phyloP scores from a whole-genome alignment of 2,888 invertebrate species.

The Candidula unifasciata region DNA sequence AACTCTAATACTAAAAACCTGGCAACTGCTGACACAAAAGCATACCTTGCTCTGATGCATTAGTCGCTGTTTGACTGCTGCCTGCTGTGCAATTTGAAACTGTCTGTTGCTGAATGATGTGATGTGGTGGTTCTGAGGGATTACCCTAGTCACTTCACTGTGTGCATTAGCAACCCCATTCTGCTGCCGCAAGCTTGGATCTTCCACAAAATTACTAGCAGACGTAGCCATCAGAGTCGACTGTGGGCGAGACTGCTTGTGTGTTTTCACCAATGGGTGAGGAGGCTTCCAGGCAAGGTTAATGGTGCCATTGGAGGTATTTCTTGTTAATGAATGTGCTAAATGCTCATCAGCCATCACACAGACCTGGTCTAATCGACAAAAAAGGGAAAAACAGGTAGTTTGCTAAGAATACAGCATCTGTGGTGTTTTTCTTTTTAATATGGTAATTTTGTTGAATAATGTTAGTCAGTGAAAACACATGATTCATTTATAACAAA shows the following conservation, averaged over 20 bases:
- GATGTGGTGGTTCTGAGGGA: slow-evolving; percentile 65
- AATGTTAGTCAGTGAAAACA: too few species aligned
- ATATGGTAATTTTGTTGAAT: too few species aligned
- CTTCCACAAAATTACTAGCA: slow-evolving; percentile 72
- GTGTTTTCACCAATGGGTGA: slow-evolving; percentile 16
- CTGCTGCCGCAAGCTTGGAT: slow-evolving; percentile 63
- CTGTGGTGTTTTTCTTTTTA: too few species aligned
- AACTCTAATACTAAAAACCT: too few species aligned
- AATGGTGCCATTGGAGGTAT: slow-evolving; percentile 36
- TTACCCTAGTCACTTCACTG: slow-evolving; percentile 67
- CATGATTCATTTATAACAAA: too few species aligned
- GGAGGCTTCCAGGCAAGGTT: slow-evolving; percentile 41
- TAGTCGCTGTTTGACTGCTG: slow-evolving; percentile 56
- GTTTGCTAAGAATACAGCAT: too few species aligned
- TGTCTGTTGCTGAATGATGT: slow-evolving; percentile 69
- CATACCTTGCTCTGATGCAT: slow-evolving; percentile 61
- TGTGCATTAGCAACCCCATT: slow-evolving; percentile 69
- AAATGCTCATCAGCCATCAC: slow-evolving; percentile 62
- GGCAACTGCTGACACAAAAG: too few species aligned
- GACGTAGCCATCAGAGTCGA: slow-evolving; percentile 70
- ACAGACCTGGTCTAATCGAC: slow-evolving; percentile 32
- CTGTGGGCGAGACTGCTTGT: not conserved
- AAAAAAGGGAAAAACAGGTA: not conserved
- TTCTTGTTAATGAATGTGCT: slow-evolving; percentile 55
- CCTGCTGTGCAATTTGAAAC: slow-evolving; percentile 68